phyloP scores from a whole-genome alignment of 1,140 invertebrate species.

The Glossosoma conforme region DNA sequence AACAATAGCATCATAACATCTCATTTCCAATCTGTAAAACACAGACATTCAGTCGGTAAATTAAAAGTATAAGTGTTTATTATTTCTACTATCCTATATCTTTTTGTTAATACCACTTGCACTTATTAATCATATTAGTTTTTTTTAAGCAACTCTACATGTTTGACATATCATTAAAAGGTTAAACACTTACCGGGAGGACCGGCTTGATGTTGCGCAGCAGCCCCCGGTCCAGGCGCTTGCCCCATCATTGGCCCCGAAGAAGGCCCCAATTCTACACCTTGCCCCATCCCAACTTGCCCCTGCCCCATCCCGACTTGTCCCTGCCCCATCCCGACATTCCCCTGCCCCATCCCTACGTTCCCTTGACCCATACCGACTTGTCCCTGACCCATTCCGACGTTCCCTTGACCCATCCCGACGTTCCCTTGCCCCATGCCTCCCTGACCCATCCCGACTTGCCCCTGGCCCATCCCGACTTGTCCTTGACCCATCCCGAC shows the following conservation, averaged over 20 bases:
- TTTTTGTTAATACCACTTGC: too few species aligned
- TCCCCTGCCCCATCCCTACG: slow-evolving; percentile 7
- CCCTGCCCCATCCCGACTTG: slow-evolving; percentile 12
- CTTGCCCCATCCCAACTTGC: slow-evolving; percentile 15
- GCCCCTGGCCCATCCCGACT: slow-evolving; percentile 12
- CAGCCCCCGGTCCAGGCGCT: slow-evolving; percentile 13
- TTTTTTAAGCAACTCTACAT: too few species aligned
- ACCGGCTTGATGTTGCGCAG: slow-evolving; percentile 19
- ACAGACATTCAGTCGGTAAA: too few species aligned
- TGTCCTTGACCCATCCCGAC: slow-evolving; percentile 8
- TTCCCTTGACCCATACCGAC: slow-evolving; percentile 16
- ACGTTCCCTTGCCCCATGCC: slow-evolving; percentile 17
- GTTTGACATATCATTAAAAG: too few species aligned
- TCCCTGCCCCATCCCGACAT: slow-evolving; percentile 6
- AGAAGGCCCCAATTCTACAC: slow-evolving; percentile 2
- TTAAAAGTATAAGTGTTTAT: too few species aligned
- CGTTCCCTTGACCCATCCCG: slow-evolving; percentile 5
- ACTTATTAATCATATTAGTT: too few species aligned
- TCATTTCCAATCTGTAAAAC: too few species aligned
- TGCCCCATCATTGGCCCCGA: slow-evolving; percentile 19
- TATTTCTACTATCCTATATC: too few species aligned
- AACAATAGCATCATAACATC: too few species aligned
- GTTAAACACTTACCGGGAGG: slow-evolving; percentile 22
- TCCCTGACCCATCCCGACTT: slow-evolving; percentile 14
- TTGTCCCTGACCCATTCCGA: slow-evolving; percentile 9